Percentiles rank a stretch among this genome's conserved stretches.
Evolutionary conservation across 2,888 invertebrate genomes (phyloP).

Genomic region (Trichopoda pennipes): DNA sequence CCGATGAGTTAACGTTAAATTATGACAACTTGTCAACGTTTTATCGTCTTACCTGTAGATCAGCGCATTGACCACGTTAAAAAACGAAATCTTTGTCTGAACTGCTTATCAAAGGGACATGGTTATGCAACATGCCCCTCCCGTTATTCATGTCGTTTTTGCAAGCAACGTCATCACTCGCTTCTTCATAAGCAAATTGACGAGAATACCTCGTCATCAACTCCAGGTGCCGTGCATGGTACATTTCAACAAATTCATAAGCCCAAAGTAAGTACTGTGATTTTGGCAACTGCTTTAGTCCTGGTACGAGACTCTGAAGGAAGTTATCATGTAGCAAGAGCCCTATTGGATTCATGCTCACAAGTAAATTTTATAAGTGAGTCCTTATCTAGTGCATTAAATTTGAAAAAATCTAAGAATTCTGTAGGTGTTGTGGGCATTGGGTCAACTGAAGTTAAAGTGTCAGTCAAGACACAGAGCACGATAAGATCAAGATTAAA

Average conservation of each 20-base stretch:
- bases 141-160: too few species aligned
- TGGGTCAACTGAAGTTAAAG: conserved; percentile 2
- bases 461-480: neutral
- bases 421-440: conserved; percentile 14
- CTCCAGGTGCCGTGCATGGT: conserved; percentile 3
- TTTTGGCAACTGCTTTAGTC: conserved; percentile 18
- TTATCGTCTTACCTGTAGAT: conserved; percentile 4
- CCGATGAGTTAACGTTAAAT: too few species aligned
- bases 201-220: neutral
- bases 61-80: conserved; percentile 26
- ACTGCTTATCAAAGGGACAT: conserved; percentile 28
- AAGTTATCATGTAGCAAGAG: neutral
- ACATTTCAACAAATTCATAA: too few species aligned
- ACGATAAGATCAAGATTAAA: conserved; percentile 41
- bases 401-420: conserved; percentile 14
- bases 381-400: conserved; percentile 9
- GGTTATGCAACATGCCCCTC: neutral
- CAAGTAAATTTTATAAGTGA: conserved; percentile 46
- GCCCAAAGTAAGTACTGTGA: neutral
- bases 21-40: too few species aligned
- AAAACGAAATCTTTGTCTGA: conserved; percentile 7
- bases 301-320: conserved; percentile 3
- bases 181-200: conserved; percentile 38
- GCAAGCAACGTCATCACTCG: too few species aligned
- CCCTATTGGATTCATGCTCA: neutral